Base-by-base conservation (phyloP, 2,888 invertebrate genomes). In the Dryocosmus kuriphilus region DNA sequence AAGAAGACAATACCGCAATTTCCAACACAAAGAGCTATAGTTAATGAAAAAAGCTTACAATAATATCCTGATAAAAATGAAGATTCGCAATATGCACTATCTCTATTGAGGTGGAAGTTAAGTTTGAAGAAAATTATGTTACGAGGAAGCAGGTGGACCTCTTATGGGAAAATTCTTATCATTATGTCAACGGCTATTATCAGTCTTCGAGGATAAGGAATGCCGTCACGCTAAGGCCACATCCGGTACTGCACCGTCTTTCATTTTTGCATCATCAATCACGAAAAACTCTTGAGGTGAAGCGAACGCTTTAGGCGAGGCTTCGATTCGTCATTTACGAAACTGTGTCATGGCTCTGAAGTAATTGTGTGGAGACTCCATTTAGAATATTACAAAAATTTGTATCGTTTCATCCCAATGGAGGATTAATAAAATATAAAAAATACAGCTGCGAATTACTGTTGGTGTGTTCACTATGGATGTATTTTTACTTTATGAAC, bases 201-300 rank as follows among this genome's bases (percentile, higher is more conserved):
- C 51, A 51, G n/a, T 51, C 51, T 51, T 51, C 51, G 8, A 51
- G n/a, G 51, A 51, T 51, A 51, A 51, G 51, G n/a, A 51, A n/a
- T 51, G 19, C 7, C n/a, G 51, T 51, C n/a, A 8, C 2, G n/a
- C n/a, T 51, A n/a, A 51, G n/a, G 51, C 51, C 16, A n/a, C n/a
- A 51, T n/a, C 51, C 51, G 51, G 16, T 5, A 11, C 11, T 55
- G 22, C 9, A 55, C n/a, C 22, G 3, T 22, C 22, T 55, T 55
- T 22, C 24, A 3, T 11, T 32, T 41, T 77, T 35, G 78, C 60
- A 79, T 81, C 83, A 79, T 83, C 83, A 71, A 81, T 83, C 83
- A 79, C 76, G 32, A 83, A 77, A 75, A 60, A 32, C 30, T 57
- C 77, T 77, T 57, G n/a, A 32, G 9, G 24, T n/a, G 77, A 41